Evolutionary conservation across 1,140 invertebrate genomes (phyloP).

Genomic region (Drosophila fuyamai): DNA sequence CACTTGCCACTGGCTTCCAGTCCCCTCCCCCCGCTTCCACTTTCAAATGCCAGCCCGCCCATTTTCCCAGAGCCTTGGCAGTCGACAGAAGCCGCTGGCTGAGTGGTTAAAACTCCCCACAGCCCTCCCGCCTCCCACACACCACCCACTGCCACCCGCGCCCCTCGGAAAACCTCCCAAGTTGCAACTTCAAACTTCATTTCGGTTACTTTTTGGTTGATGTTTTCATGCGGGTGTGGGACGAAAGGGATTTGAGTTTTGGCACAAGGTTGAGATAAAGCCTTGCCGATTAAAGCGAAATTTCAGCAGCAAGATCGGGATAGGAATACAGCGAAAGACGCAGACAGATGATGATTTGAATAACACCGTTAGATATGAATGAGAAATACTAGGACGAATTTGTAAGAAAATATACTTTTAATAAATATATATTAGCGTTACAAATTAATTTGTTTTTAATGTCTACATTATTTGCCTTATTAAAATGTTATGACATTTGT

Average conservation of each 20-base stretch:
- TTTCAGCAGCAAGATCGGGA: not conserved
- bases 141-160: slow-evolving; percentile 6
- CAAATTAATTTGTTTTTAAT: no score
- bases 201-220: slow-evolving; percentile 10
- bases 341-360: not conserved
- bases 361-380: not conserved
- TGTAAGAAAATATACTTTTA: no score
- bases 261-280: slow-evolving; percentile 14
- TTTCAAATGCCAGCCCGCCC: slow-evolving; percentile 60
- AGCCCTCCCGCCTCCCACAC: slow-evolving; percentile 12
- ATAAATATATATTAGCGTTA: no score
- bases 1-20: slow-evolving; percentile 33
- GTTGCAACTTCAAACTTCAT: slow-evolving; percentile 40
- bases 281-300: slow-evolving; percentile 10
- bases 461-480: no score
- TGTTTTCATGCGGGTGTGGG: not conserved
- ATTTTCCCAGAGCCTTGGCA: slow-evolving; percentile 34
- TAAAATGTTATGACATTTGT: no score
- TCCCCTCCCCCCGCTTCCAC: slow-evolving; percentile 17
- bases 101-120: slow-evolving; percentile 31
- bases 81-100: slow-evolving; percentile 27
- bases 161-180: not conserved
- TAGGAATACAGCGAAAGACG: not conserved
- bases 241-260: slow-evolving; percentile 2
- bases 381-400: not conserved